Base-by-base conservation (phyloP, 2,797 vertebrate genomes). In the Pelochelys cantorii region DNA sequence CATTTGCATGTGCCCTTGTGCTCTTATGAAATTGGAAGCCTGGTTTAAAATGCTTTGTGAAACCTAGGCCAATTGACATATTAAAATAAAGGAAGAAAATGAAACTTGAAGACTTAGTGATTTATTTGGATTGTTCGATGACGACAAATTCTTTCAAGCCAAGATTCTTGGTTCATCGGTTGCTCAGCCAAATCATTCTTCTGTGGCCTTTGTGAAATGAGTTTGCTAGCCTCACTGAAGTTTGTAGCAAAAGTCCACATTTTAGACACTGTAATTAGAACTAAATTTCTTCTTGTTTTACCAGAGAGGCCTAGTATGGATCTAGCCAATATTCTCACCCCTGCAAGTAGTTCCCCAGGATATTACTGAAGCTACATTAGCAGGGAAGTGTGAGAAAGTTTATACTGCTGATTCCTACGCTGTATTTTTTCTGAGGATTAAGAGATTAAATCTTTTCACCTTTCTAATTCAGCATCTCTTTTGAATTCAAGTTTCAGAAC, bases 201-300 rank as follows among this genome's bases (percentile, higher is more conserved):
- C 82, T 10, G 7, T 4, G 34, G 0, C 5, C 5, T 75, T 62
- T 11, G n/a, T 54, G 31, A 79, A 27, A 3, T 0, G 0, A 89
- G 3, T 79, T 81, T n/a, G 54, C 3, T 11, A 17, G 75, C 60
- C 53, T 57, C 11, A 75, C 22, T 5, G n/a, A 9, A 57, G 8
- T 13, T 65, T 8, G 57, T 2, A 56, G 8, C 5, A 48, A 53
- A 87, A 78, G 31, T 65, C 29, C 31, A n/a, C 15, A 65, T 65
- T 65, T 65, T 1, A 0, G 2, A 34, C 89, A 84, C 10, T 52
- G 3, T 2, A 79, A 52, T 17, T 57, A 54, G 31, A 79, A 2
- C 3, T 25, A 57, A 75, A 60, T 11, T 54, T 60, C 8, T 0
- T 52, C 4, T 2, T 79, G 7, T 2, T 1, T 48, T 78, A 74